Conservation (phyloP, 2,113 vertebrate species). For the Austrofundulus limnaeus region DNA sequence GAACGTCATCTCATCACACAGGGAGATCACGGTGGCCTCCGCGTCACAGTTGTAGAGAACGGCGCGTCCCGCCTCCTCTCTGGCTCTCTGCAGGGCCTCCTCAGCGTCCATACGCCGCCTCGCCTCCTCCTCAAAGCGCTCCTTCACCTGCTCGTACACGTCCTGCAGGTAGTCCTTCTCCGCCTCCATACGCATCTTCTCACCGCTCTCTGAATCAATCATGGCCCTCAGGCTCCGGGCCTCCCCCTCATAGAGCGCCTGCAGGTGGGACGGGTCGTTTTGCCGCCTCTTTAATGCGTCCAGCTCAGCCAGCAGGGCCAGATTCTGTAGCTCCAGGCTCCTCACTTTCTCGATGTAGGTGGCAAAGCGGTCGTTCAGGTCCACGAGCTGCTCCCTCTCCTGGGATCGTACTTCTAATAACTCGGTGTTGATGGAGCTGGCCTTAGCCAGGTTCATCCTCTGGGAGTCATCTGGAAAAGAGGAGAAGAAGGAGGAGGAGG, state of each 20-base stretch:
- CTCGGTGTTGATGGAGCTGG: conserved; percentile 77
- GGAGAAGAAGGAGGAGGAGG: conserved; percentile 49
- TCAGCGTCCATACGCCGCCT: conserved; percentile 65
- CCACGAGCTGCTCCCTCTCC: conserved; percentile 82
- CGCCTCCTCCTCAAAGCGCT: conserved; percentile 75
- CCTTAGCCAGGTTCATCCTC: conserved; percentile 74
- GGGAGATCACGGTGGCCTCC: conserved; percentile 77
- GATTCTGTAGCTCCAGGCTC: conserved; percentile 82
- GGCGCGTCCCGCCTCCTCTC: conserved; percentile 73
- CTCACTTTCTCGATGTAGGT: conserved; percentile 84
- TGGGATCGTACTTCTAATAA: conserved; percentile 79
- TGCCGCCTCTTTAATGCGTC: conserved; percentile 74
- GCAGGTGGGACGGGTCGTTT: conserved; percentile 76
- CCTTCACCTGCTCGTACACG: conserved; percentile 70
- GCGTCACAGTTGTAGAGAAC: conserved; percentile 71
- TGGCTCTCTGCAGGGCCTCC: conserved; percentile 69
- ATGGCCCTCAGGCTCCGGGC: conserved; percentile 73
- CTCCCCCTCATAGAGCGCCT: conserved; percentile 78
- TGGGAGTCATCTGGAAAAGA: conserved; percentile 47
- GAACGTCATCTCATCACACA: conserved; percentile 81
- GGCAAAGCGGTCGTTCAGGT: conserved; percentile 85
- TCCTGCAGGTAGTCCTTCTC: conserved; percentile 73
- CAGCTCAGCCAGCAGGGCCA: conserved; percentile 75
- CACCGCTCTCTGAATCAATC: conserved; percentile 77
- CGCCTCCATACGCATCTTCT: conserved; percentile 76